Evolutionary conservation across 1,140 invertebrate genomes (phyloP).

Genomic region (Frieseomelitta varia): DNA sequence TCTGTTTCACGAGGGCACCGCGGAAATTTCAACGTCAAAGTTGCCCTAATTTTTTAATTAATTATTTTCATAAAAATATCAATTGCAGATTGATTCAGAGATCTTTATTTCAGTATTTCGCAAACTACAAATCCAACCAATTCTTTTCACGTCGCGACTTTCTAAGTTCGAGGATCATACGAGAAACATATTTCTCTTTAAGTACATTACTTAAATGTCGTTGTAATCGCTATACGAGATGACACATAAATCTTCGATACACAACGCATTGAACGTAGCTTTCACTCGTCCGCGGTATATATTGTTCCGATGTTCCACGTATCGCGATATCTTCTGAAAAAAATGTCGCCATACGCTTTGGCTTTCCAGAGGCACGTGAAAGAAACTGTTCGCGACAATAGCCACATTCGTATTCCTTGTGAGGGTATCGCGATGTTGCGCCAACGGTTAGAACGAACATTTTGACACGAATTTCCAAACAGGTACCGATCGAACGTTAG

Average conservation of each 20-base stretch:
- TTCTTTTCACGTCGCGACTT: not conserved
- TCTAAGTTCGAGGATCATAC: not conserved
- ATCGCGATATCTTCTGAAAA: not conserved
- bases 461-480: constrained; percentile 32
- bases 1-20: not conserved
- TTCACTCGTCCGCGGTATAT: constrained; percentile 11
- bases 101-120: not conserved
- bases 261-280: constrained; percentile 24
- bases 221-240: not conserved
- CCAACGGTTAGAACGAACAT: constrained; percentile 2
- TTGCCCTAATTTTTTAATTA: no score
- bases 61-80: not conserved
- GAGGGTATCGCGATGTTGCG: constrained; percentile 11
- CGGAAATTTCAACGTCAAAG: constrained; percentile 1
- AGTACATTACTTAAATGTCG: not conserved
- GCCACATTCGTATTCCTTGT: constrained; percentile 41
- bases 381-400: constrained; percentile 11
- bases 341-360: constrained; percentile 7
- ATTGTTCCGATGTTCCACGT: not conserved
- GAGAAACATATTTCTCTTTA: no score
- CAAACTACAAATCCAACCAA: not conserved
- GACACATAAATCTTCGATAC: constrained; percentile 1
- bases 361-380: constrained; percentile 7
- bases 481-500: not conserved
- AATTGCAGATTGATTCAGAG: fast-evolving